Conservation (phyloP, 1,140 invertebrate genomes). For the Brachionus asplanchnoidis region DNA sequence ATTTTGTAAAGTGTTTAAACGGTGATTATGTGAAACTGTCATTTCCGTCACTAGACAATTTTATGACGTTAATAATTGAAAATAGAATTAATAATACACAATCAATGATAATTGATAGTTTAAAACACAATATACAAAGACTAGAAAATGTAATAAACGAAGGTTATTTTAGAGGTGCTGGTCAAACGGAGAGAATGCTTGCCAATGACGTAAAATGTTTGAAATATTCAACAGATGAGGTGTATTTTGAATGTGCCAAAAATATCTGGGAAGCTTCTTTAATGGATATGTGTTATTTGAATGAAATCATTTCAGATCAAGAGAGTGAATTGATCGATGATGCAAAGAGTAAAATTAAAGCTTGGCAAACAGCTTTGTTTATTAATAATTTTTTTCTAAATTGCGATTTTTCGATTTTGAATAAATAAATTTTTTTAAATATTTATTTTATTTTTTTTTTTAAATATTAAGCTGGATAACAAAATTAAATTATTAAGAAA, state of each 20-base stretch:
- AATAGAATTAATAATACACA: neutral
- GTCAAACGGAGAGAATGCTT: neutral
- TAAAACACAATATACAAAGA: neutral
- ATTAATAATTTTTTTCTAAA: neutral
- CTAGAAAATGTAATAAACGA: neutral
- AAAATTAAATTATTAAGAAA: too few species aligned
- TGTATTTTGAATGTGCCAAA: neutral
- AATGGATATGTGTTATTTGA: neutral
- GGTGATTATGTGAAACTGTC: neutral
- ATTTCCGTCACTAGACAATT: neutral
- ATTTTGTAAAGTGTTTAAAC: neutral
- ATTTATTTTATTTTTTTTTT: too few species aligned
- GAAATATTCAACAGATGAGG: neutral
- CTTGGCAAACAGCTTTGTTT: neutral
- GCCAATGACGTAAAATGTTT: neutral
- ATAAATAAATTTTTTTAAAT: neutral
- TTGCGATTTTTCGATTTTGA: neutral
- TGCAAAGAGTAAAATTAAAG: neutral
- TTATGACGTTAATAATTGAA: neutral
- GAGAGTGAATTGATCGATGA: neutral
- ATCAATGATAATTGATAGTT: neutral
- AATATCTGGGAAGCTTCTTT: neutral
- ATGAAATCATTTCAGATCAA: neutral
- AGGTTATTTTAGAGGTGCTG: neutral
- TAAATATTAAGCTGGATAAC: too few species aligned